Conservation (phyloP, 2,113 vertebrate species). For the Cromileptes altivelis region DNA sequence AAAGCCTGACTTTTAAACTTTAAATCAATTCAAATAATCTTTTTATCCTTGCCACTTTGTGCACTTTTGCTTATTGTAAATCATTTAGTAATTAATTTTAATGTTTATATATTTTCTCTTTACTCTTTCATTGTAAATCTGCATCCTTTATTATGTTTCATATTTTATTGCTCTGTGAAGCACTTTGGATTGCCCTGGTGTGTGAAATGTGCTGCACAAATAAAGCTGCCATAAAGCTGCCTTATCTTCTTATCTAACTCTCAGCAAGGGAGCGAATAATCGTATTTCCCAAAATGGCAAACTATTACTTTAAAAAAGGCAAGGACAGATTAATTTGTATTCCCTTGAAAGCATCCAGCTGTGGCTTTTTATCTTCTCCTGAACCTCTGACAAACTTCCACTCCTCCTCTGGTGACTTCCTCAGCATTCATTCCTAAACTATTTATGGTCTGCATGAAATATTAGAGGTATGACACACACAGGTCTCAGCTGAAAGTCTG, state of each 20-base stretch:
- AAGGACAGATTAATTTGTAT: neutral
- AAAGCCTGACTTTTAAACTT: too few relatives aligned
- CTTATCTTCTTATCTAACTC: neutral
- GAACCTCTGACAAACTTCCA: constrained; percentile 24
- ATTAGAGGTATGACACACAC: constrained; percentile 22
- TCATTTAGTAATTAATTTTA: too few relatives aligned
- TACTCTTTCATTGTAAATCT: too few relatives aligned
- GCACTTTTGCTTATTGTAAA: too few relatives aligned
- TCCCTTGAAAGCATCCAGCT: neutral
- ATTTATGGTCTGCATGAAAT: constrained; percentile 43
- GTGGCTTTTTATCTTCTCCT: constrained; percentile 17
- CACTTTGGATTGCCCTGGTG: too few relatives aligned
- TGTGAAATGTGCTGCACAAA: too few relatives aligned
- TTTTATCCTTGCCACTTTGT: too few relatives aligned
- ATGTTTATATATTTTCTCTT: too few relatives aligned
- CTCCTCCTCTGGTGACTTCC: constrained; percentile 28
- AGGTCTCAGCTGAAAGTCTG: constrained; percentile 40
- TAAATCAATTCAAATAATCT: too few relatives aligned
- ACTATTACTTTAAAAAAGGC: neutral
- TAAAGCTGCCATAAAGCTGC: too few relatives aligned
- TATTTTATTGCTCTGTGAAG: too few relatives aligned
- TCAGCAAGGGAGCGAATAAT: neutral
- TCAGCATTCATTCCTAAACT: constrained; percentile 28
- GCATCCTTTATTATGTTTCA: too few relatives aligned
- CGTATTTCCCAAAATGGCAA: constrained; percentile 4